phyloP scores from a whole-genome alignment of 2,797 vertebrate genomes.

The Chelon auratus region DNA sequence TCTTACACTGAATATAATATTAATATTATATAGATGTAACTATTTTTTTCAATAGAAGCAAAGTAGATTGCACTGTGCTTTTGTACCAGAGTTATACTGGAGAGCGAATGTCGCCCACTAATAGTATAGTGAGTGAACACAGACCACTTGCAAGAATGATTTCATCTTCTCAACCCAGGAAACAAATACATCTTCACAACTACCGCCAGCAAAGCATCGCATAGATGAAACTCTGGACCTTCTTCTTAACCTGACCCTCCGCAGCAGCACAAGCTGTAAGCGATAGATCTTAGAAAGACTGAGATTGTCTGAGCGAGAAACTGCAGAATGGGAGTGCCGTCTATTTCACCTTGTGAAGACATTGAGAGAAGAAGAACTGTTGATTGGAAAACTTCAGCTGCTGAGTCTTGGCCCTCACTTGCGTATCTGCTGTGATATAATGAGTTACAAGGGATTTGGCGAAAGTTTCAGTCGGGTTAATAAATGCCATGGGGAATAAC shows the following conservation, averaged over 20 bases:
- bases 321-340: neutral
- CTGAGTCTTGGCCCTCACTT: too few species aligned
- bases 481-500: too few species aligned
- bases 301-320: slow-evolving; percentile 27
- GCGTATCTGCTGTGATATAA: too few species aligned
- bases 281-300: slow-evolving; percentile 22
- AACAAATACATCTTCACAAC: neutral
- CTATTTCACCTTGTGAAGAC: slow-evolving; percentile 22
- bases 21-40: too few species aligned
- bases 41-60: too few species aligned
- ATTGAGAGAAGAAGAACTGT: slow-evolving; percentile 17
- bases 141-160: neutral
- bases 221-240: slow-evolving; percentile 1
- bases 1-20: too few species aligned
- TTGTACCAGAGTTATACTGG: too few species aligned
- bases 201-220: neutral
- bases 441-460: too few species aligned
- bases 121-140: slow-evolving; percentile 3
- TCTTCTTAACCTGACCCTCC: neutral
- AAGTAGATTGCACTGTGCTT: too few species aligned
- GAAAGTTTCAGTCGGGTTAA: too few species aligned
- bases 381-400: slow-evolving; percentile 32
- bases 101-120: too few species aligned
- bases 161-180: slow-evolving; percentile 16
- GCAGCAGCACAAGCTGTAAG: slow-evolving; percentile 2